phyloP scores from a whole-genome alignment of 2,888 invertebrate genomes.

The Elmis aenea region DNA sequence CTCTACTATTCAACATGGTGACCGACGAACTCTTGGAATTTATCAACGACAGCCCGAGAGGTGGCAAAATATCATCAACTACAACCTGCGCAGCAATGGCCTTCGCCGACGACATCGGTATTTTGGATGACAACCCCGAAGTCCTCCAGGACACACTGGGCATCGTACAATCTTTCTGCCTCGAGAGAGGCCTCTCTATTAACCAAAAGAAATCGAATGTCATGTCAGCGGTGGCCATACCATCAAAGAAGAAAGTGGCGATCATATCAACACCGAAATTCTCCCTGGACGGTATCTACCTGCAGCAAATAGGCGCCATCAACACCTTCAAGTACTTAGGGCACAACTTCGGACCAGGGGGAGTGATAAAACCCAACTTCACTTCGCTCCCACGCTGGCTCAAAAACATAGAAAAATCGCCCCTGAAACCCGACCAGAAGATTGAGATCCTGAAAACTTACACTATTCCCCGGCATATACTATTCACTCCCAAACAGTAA shows the following conservation, averaged over 20 bases:
- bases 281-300: background rate
- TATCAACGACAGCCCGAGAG: background rate
- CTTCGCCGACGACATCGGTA: slow-evolving; percentile 17
- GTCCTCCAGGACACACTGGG: background rate
- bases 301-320: background rate
- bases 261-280: background rate
- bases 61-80: slow-evolving; percentile 1
- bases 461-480: background rate
- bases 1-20: slow-evolving; percentile 14
- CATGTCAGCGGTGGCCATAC: background rate
- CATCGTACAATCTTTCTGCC: background rate
- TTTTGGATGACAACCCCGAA: slow-evolving; percentile 1
- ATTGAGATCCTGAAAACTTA: background rate
- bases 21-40: slow-evolving; percentile 9
- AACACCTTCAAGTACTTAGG: too few relatives aligned
- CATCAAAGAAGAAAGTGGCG: background rate
- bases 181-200: background rate
- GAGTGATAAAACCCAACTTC: background rate
- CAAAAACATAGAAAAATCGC: background rate
- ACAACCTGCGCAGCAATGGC: slow-evolving; percentile 4
- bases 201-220: background rate
- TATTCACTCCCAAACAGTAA: background rate
- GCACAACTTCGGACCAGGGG: too few relatives aligned
- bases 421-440: background rate
- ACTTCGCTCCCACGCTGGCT: too few relatives aligned